phyloP scores from a whole-genome alignment of 2,797 vertebrate species.

The Sciurus carolinensis region DNA sequence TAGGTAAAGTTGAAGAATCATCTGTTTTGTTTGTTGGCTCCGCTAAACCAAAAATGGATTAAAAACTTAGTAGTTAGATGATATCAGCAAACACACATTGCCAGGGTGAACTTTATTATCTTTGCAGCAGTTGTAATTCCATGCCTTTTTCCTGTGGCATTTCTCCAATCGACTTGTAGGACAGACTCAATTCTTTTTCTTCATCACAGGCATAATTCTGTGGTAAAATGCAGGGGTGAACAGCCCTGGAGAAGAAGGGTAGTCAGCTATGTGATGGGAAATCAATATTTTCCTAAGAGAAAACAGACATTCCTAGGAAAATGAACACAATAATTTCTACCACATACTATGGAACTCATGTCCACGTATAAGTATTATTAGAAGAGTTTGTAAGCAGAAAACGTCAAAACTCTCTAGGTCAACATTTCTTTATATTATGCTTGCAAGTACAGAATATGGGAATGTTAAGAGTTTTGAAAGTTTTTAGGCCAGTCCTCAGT shows the following conservation, averaged over 20 bases:
- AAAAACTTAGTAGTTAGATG: constrained; percentile 16
- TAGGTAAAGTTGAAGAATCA: constrained; percentile 51
- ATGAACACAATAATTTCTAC: background rate
- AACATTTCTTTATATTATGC: background rate
- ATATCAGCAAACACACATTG: background rate
- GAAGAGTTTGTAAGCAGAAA: background rate
- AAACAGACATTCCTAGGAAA: constrained; percentile 11
- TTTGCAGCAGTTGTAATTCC: background rate
- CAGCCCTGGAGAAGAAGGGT: constrained; percentile 2
- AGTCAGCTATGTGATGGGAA: background rate
- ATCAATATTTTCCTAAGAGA: constrained; percentile 48
- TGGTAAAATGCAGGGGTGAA: background rate
- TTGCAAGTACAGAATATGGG: background rate
- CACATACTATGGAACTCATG: background rate
- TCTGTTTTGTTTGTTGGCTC: constrained; percentile 18
- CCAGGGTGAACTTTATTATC: background rate
- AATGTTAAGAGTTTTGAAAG: background rate
- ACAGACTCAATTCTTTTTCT: background rate
- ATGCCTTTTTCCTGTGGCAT: constrained; percentile 3
- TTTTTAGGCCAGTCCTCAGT: background rate
- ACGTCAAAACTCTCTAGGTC: background rate
- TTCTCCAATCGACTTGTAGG: background rate
- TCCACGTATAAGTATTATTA: background rate
- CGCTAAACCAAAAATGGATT: constrained; percentile 52
- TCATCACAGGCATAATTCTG: constrained; percentile 59